Conservation (phyloP, 1,140 invertebrate species). For the Ceratoteleas bidentatus region DNA sequence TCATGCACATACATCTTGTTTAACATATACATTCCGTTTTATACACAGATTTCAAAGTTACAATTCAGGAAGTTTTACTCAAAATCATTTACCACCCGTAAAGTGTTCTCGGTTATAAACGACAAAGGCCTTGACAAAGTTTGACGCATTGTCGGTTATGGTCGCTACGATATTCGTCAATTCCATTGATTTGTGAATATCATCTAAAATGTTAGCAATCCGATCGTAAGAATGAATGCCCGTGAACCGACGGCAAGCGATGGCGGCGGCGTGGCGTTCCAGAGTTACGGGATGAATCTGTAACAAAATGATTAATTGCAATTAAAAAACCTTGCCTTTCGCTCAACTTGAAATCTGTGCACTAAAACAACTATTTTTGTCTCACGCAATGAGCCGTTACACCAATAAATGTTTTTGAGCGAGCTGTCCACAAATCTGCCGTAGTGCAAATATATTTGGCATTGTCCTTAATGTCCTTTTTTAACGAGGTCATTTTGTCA, state of each 20-base stretch:
- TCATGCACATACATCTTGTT: too few relatives aligned
- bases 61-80: too few relatives aligned
- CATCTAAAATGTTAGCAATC: conserved; percentile 3
- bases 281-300: conserved; percentile 5
- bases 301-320: conserved; percentile 7
- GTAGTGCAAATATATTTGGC: conserved; percentile 27
- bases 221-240: conserved; percentile 11
- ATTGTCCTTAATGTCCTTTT: conserved; percentile 9
- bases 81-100: conserved; percentile 10
- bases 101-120: conserved; percentile 11
- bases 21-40: too few relatives aligned
- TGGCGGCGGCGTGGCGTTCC: conserved; percentile 10
- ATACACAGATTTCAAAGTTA: too few relatives aligned
- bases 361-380: too few relatives aligned
- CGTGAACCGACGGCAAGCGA: conserved; percentile 10
- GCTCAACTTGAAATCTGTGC: too few relatives aligned
- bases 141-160: conserved; percentile 16
- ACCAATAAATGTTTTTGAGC: conserved; percentile 17
- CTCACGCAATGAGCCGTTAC: conserved; percentile 18
- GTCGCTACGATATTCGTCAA: conserved; percentile 8
- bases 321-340: neutral
- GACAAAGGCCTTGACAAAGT: too few relatives aligned
- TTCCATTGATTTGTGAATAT: conserved; percentile 1
- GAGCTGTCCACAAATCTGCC: conserved; percentile 26
- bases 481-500: neutral